Percentiles rank a stretch among this genome's conserved stretches.
These are phyloP conservation scores for Agrochola litura DNA, from an alignment of 2,888 invertebrate genomes.

Conservation along the genomic window DNA sequence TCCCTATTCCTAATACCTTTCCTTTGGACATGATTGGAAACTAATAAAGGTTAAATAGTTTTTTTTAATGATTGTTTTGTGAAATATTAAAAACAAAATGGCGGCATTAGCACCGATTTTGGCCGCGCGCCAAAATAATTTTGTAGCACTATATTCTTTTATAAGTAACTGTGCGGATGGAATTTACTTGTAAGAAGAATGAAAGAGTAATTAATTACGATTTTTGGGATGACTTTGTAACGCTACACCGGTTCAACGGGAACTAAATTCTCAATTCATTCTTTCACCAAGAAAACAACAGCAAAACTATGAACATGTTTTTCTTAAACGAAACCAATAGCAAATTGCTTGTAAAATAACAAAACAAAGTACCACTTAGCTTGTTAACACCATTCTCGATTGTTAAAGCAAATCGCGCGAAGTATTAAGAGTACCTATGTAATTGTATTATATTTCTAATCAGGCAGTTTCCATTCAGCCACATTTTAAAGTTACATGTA, in stretches of 20 bases:
- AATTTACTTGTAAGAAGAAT: too few species aligned
- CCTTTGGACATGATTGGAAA: not conserved
- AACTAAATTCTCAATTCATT: not conserved
- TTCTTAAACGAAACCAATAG: not conserved
- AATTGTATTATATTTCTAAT: constrained; percentile 66
- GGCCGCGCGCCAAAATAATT: too few species aligned
- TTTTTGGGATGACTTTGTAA: not conserved
- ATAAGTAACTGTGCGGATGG: too few species aligned
- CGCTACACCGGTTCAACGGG: not conserved
- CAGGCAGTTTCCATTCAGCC: constrained; percentile 69
- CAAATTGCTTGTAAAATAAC: constrained; percentile 11
- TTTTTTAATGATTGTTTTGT: too few species aligned
- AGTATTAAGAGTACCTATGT: constrained; percentile 50
- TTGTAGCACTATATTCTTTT: too few species aligned
- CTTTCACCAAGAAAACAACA: not conserved
- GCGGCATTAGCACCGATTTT: too few species aligned
- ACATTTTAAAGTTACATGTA: constrained; percentile 80
- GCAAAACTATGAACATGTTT: not conserved
- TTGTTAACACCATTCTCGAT: constrained; percentile 45
- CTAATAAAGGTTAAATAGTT: not conserved
- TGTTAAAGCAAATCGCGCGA: constrained; percentile 32
- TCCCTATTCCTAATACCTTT: not conserved
- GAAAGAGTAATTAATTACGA: not conserved
- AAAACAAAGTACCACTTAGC: constrained; percentile 30
- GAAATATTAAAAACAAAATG: too few species aligned